Evolutionary conservation across 2,888 invertebrate genomes (phyloP).

Genomic region (Eilema griseolum): DNA sequence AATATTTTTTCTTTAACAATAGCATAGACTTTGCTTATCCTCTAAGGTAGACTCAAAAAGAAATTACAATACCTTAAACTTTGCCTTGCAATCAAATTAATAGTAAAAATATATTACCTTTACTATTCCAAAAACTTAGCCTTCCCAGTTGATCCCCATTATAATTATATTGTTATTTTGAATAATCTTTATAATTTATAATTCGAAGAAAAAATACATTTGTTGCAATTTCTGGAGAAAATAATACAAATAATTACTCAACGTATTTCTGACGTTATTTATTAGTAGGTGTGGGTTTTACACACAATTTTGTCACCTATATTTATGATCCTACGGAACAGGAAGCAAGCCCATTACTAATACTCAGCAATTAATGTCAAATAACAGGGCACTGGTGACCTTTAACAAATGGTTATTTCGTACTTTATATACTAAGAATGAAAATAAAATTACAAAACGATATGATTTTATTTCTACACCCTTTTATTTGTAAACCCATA

Average conservation of each 20-base stretch:
- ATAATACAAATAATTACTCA: not conserved
- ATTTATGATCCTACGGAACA: not conserved
- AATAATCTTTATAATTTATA: too few species aligned
- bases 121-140: too few species aligned
- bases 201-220: too few species aligned
- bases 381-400: not conserved
- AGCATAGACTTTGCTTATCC: too few species aligned
- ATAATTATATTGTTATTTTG: too few species aligned
- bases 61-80: too few species aligned
- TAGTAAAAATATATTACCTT: too few species aligned
- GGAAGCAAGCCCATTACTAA: not conserved
- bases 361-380: constrained; percentile 1
- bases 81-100: too few species aligned
- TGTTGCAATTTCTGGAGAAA: not conserved
- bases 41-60: too few species aligned
- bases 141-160: too few species aligned
- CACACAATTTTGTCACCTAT: not conserved
- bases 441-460: not conserved
- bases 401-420: not conserved
- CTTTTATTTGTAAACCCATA: not conserved
- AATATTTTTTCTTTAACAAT: too few species aligned
- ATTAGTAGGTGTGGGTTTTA: not conserved
- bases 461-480: not conserved
- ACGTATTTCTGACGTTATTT: not conserved
- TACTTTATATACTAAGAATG: not conserved